Conservation (phyloP, 2,113 vertebrate species). For the Oncorhynchus masou region DNA sequence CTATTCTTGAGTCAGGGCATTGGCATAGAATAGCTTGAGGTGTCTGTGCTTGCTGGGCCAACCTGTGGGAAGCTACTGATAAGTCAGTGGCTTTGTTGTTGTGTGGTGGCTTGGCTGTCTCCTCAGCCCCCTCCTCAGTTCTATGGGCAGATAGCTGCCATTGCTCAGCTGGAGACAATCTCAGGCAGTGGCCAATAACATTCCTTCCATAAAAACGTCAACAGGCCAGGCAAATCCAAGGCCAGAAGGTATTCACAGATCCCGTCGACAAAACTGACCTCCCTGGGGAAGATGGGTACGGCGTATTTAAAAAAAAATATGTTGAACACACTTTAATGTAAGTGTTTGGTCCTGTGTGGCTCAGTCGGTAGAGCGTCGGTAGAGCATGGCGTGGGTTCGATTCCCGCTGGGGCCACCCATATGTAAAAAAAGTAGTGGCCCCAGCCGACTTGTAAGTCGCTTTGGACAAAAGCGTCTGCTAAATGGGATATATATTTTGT, state of each 20-base stretch:
- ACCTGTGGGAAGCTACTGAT: constrained; percentile 19
- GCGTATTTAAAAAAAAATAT: not conserved
- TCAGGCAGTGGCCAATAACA: constrained; percentile 27
- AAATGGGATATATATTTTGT: no score
- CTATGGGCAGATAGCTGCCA: not conserved
- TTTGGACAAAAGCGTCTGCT: no score
- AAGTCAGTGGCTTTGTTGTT: constrained; percentile 1
- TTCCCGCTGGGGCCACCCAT: no score
- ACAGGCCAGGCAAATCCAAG: constrained; percentile 14
- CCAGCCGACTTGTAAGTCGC: no score
- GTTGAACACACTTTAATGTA: not conserved
- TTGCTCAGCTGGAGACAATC: not conserved
- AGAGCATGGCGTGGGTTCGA: no score
- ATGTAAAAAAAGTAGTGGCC: no score
- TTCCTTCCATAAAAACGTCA: constrained; percentile 35
- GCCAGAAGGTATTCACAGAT: constrained; percentile 40
- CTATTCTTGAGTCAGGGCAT: not conserved
- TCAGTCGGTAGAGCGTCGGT: no score
- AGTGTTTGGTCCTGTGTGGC: no score
- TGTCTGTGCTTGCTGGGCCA: not conserved
- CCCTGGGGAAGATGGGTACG: no score
- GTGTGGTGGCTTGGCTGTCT: not conserved
- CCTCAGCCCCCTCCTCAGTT: not conserved
- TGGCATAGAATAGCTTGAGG: constrained; percentile 10
- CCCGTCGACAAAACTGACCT: not conserved